Evolutionary conservation across 2,113 vertebrate genomes (phyloP), one percentile per base, ranked within the genome.

Genomic region (Pluvianellus socialis): DNA sequence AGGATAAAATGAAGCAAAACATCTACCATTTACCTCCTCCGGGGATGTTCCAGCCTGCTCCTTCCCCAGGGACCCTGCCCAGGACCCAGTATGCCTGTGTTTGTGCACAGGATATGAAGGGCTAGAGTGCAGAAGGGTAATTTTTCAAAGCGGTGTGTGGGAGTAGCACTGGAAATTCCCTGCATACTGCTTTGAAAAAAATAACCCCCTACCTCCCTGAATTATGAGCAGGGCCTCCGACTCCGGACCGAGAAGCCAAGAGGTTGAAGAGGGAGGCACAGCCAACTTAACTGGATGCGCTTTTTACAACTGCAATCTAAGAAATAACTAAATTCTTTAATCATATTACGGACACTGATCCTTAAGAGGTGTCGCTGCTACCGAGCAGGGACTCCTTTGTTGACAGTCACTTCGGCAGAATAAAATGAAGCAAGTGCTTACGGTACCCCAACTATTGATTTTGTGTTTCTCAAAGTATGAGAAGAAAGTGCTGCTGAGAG

Each of bases 21-120:
- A 67, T 89, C 86, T 74, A 85, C 92, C 65, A 6, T 86, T 75
- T 93, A 72, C 19, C 30, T 91, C 65, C 96, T 92, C 91, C 20
- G 19, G 88, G 95, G 96, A 94, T 45, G 73, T 11, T 89, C 90
- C 96, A 63, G 94, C 85, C 92, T 89, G 59, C 87, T 53, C 49
- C 71, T 33, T 56, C 97, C 82, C 94, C 9, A 23, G 86, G 84
- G 97, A 94, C 63, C 44, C 52, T 12, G 17, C 1, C 28, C 52
- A 87, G 95, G 96, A 89, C 95, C 96, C 92, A 81, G 0, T 63
- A 30, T 77, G 95, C 79, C 92, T 49, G 42, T 79, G 90, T 93
- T 96, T 96, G 95, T 33, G 89, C 81, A 96, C 92, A 96, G 96
- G 90, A 93, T 94, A 80, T 79, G 83, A 93, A 96, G 76, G 72